phyloP scores from a whole-genome alignment of 2,113 vertebrate species.

The Tapirus terrestris region DNA sequence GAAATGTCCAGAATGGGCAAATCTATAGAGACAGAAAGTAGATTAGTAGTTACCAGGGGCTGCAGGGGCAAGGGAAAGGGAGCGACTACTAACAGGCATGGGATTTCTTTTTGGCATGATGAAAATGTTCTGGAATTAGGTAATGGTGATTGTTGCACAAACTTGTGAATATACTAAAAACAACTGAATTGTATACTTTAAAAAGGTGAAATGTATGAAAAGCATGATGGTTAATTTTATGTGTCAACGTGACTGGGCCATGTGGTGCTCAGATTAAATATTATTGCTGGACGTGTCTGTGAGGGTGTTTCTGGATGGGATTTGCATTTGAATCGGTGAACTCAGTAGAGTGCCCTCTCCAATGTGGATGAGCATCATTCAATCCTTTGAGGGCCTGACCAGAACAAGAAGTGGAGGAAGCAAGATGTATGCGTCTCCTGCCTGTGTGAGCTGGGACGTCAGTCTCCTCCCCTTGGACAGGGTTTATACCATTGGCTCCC shows the following conservation, averaged over 20 bases:
- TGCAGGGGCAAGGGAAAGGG: not conserved
- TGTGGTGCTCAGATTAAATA: not conserved
- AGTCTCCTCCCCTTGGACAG: not conserved
- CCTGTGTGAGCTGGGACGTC: not conserved
- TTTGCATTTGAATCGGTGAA: not conserved
- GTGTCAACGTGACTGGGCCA: not conserved
- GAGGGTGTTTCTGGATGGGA: not conserved
- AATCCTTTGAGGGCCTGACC: not conserved
- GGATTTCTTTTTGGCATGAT: not conserved
- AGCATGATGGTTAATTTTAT: not conserved
- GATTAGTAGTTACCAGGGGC: not conserved
- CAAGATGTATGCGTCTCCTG: not conserved
- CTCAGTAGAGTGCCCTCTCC: not conserved
- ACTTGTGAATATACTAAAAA: not conserved
- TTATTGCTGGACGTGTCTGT: not conserved
- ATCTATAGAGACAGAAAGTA: not conserved
- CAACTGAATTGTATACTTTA: not conserved
- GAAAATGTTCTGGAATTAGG: slow-evolving; percentile 24
- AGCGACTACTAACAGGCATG: not conserved
- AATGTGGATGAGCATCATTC: not conserved
- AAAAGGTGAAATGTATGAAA: not conserved
- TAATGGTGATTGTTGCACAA: not conserved
- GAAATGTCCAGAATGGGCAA: not conserved
- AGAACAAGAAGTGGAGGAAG: not conserved
- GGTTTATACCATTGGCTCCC: not conserved